Percentiles rank a stretch among this genome's conserved stretches.
Conservation (phyloP, 1,140 invertebrate genomes). For the Pristionchus pacificus region DNA sequence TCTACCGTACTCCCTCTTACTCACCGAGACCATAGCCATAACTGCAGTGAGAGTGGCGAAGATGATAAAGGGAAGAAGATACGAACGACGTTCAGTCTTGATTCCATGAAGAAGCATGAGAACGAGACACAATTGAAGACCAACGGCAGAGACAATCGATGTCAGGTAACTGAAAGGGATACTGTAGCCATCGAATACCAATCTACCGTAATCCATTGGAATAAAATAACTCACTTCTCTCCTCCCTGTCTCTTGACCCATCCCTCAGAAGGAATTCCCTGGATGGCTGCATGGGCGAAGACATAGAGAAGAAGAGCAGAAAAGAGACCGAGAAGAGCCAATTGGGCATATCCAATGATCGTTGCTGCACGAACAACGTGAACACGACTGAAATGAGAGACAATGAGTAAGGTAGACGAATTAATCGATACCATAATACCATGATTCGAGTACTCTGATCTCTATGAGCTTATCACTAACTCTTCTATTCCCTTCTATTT, state of each 20-base stretch:
- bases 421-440: neutral
- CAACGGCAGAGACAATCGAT: conserved; percentile 38
- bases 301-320: conserved; percentile 20
- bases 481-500: too few relatives aligned
- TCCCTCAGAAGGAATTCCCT: too few relatives aligned
- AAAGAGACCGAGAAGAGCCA: conserved; percentile 26
- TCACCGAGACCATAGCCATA: conserved; percentile 48
- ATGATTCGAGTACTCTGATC: too few relatives aligned
- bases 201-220: too few relatives aligned
- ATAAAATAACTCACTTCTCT: too few relatives aligned
- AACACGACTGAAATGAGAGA: neutral
- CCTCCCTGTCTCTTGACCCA: too few relatives aligned
- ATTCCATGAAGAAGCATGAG: conserved; percentile 55
- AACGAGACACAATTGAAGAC: conserved; percentile 48
- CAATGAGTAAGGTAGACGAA: neutral
- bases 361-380: conserved; percentile 15
- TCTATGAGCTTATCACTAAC: too few relatives aligned
- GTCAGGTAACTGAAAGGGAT: conserved; percentile 12
- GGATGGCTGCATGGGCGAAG: conserved; percentile 11
- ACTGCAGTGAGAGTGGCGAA: conserved; percentile 52
- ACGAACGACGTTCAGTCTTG: conserved; percentile 40
- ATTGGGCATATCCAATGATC: conserved; percentile 23
- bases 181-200: neutral
- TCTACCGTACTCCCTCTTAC: too few relatives aligned
- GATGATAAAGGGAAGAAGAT: conserved; percentile 52